Evolutionary conservation across 1,140 invertebrate species (phyloP).

Genomic region (Batillaria attramentaria): DNA sequence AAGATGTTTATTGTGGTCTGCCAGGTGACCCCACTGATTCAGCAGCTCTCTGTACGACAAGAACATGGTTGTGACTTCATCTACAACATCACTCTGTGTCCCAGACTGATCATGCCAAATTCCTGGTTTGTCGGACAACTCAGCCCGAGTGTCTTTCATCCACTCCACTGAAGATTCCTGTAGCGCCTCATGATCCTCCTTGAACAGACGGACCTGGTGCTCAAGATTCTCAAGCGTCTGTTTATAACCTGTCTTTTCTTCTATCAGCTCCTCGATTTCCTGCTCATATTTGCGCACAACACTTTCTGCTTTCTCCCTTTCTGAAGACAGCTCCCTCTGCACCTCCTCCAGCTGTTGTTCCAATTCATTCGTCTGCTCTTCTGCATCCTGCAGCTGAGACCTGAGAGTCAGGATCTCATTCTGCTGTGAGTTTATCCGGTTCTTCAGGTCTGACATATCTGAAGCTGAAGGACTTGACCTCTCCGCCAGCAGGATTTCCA

Average conservation of each 20-base stretch:
- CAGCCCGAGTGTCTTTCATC: no score
- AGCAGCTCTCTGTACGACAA: no score
- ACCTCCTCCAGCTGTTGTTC: constrained; percentile 18
- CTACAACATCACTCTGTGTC: no score
- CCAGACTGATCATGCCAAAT: no score
- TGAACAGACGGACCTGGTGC: constrained; percentile 13
- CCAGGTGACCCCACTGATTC: no score
- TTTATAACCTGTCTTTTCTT: constrained; percentile 11
- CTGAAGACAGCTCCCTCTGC: neutral
- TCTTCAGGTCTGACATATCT: constrained; percentile 8
- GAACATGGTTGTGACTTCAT: no score
- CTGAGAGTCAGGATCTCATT: constrained; percentile 15
- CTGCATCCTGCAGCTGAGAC: constrained; percentile 4
- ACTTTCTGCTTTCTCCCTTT: neutral
- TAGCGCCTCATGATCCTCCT: constrained; percentile 10
- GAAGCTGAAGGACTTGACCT: neutral
- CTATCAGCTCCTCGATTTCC: neutral
- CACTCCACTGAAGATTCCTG: no score
- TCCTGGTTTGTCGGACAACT: no score
- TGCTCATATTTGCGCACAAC: neutral
- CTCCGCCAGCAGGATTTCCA: neutral
- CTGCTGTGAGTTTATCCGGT: constrained; percentile 25
- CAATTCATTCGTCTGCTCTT: constrained; percentile 18
- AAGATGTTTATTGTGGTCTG: no score
- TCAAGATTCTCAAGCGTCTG: neutral